These are phyloP conservation scores for Psammodynastes pulverulentus DNA, from an alignment of 2,113 vertebrate species.

Conservation along the genomic window DNA sequence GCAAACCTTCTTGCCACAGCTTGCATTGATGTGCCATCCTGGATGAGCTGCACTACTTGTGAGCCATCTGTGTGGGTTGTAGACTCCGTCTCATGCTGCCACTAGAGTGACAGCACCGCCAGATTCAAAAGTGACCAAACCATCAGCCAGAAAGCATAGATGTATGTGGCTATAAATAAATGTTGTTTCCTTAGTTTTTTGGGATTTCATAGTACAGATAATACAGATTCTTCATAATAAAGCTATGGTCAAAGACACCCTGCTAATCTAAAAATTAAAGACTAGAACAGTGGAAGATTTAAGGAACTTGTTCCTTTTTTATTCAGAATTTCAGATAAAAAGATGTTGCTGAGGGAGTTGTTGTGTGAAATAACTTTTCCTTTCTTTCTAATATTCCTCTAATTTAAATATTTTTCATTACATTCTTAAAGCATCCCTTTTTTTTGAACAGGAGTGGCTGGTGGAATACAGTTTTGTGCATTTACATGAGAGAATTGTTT, in stretches of 20 bases:
- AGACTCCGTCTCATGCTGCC: too few relatives aligned
- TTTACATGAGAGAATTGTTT: background rate
- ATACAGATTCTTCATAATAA: background rate
- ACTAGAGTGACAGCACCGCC: too few relatives aligned
- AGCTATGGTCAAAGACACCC: background rate
- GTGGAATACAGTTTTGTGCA: background rate
- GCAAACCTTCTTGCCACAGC: too few relatives aligned
- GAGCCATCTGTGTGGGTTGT: too few relatives aligned
- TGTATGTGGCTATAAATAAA: background rate
- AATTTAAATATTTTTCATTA: background rate
- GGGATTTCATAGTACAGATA: background rate
- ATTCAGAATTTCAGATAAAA: background rate
- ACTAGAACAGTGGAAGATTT: background rate
- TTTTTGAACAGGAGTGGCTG: too few relatives aligned
- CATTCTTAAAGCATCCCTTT: background rate
- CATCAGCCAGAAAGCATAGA: too few relatives aligned
- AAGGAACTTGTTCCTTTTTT: background rate
- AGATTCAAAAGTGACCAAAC: too few relatives aligned
- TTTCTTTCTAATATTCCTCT: background rate
- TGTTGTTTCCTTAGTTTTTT: background rate
- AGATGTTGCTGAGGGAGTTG: too few relatives aligned
- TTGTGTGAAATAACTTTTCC: background rate
- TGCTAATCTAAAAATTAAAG: background rate
- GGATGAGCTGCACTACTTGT: too few relatives aligned
- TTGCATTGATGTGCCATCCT: too few relatives aligned